Base-by-base conservation (phyloP, 1,140 invertebrate genomes). In the Leptinotarsa defecta region DNA sequence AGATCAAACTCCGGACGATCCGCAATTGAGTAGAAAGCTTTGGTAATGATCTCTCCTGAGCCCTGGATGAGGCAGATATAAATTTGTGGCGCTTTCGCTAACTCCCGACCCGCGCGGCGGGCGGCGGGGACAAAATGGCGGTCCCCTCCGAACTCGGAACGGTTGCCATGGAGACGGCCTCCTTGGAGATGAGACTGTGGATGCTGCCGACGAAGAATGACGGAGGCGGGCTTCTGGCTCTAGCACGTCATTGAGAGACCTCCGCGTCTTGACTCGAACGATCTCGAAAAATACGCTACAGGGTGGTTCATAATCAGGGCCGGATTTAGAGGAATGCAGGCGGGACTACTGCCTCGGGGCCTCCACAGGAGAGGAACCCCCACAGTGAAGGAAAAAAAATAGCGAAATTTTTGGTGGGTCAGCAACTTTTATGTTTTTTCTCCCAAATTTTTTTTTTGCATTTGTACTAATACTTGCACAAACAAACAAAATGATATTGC, bases 21-120 rank as follows among this genome's bases (percentile, higher is more conserved):
- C 84, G 83, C 84, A 85, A 85, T 85, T 85, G 84, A 85, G 84
- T 85, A 85, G 84, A 85, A 85, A 85, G 84, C 84, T 85, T 85
- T 84, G 82, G 84, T 85, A 85, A 85, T 85, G 84, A 85, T 85
- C 84, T 85, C 84, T 81, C 80, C 79, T 85, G 84, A 85, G 84
- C 84, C 84, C 81, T 79, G 84, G 84, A 85, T 85, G 84, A 85
- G 84, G 84, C 84, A 84, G 84, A 85, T 85, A 85, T 85, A 85
- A 85, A 85, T 85, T 85, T 85, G 84, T 83, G 84, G 84, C 84
- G 83, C 81, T 83, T 82, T 84, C 82, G 81, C 82, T 83, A 83
- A 84, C 83, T 83, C 82, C 77, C 76, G 63, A 62, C 61, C 70
- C 73, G 48, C 63, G 70, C 71, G 43, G 20, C 73, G 17, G 20